Conservation (phyloP, 2,888 invertebrate genomes). For the Neria commutata region DNA sequence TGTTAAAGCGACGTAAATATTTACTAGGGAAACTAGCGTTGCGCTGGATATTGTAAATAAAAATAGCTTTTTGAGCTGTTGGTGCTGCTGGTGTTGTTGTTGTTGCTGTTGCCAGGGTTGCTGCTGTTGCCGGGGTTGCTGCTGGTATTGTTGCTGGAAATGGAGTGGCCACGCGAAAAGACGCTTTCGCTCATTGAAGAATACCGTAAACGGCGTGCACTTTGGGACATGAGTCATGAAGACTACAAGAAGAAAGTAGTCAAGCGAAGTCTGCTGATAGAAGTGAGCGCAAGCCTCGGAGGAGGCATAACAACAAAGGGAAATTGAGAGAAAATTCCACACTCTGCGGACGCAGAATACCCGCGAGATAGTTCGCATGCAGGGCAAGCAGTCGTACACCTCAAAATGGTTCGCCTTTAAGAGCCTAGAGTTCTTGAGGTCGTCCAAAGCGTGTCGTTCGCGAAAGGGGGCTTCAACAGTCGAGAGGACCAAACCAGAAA, state of each 20-base stretch:
- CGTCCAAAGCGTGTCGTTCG: conserved; percentile 63
- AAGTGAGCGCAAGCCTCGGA: conserved; percentile 54
- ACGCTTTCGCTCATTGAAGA: conserved; percentile 57
- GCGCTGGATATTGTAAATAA: no score
- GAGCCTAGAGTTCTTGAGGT: conserved; percentile 67
- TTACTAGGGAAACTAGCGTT: no score
- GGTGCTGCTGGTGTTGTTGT: no score
- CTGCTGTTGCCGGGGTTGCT: no score
- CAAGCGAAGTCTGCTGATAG: conserved; percentile 54
- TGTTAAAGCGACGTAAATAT: no score
- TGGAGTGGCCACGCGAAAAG: conserved; percentile 62
- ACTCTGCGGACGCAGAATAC: conserved; percentile 69
- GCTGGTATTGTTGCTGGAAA: conserved; percentile 49
- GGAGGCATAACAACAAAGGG: conserved; percentile 59
- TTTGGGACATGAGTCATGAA: conserved; percentile 62
- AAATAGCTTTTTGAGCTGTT: no score
- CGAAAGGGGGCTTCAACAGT: conserved; percentile 54
- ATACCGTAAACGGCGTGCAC: conserved; percentile 57
- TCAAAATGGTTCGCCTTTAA: conserved; percentile 67
- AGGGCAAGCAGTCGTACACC: conserved; percentile 65
- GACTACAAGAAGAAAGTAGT: conserved; percentile 61
- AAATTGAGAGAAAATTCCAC: conserved; percentile 68
- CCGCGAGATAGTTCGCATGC: conserved; percentile 66
- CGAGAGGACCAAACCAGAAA: conserved; percentile 54
- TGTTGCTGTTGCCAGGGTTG: no score